Conservation (phyloP, 2,113 vertebrate genomes). For the Donacobius atricapilla region DNA sequence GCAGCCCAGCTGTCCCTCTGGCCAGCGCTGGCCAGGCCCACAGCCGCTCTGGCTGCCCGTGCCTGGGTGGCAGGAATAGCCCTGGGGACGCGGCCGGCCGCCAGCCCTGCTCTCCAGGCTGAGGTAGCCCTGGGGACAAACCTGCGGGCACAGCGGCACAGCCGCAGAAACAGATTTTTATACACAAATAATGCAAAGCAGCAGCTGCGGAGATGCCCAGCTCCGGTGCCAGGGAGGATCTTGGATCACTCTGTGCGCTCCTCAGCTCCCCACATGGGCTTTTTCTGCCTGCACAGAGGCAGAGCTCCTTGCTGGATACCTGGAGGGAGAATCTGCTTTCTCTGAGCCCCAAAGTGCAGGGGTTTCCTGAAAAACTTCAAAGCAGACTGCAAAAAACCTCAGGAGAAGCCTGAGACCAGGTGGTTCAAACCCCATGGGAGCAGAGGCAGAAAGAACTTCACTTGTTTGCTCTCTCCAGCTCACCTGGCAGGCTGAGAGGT, state of each 20-base stretch:
- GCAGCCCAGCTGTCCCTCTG: conserved; percentile 77
- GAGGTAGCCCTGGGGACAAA: conserved; percentile 77
- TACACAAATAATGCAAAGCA: rapidly evolving
- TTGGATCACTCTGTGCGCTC: rapidly evolving
- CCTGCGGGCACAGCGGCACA: conserved; percentile 50
- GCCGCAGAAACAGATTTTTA: too few relatives aligned
- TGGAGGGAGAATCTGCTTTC: neutral
- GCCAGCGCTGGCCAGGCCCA: conserved; percentile 74
- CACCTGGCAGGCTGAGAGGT: conserved; percentile 78
- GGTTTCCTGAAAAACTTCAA: neutral
- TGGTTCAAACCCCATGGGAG: rapidly evolving
- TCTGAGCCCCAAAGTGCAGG: neutral
- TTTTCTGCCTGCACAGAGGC: neutral
- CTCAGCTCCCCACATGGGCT: neutral
- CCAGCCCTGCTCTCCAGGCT: conserved; percentile 76
- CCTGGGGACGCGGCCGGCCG: conserved; percentile 79
- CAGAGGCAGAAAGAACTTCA: rapidly evolving
- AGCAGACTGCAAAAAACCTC: neutral
- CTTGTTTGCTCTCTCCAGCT: neutral
- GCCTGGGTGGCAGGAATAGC: conserved; percentile 73
- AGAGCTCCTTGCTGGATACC: neutral
- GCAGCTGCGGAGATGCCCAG: neutral
- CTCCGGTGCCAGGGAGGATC: neutral
- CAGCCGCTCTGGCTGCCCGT: conserved; percentile 70
- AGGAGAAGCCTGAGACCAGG: neutral